Base-by-base conservation (phyloP, 92 coral and sea anemone species). In the Parazoanthus atlanticus region DNA sequence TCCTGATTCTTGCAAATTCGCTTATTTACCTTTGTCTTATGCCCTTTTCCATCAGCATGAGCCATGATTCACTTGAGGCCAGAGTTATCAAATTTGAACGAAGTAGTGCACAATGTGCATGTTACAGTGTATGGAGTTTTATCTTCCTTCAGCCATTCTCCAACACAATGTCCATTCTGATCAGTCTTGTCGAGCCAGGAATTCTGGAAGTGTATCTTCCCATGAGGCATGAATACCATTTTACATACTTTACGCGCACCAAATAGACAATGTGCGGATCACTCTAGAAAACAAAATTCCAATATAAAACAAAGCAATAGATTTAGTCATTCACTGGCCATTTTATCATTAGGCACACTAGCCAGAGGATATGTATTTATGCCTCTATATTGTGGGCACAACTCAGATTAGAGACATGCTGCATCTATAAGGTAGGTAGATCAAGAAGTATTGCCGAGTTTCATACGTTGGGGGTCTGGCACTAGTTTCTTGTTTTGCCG, bases 121-220 rank as follows among this genome's bases (percentile, higher is more conserved):
- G 87, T 81, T 74, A 88, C 90, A 80, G 90, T 88, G 90, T 66
- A 72, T 88, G 80, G 86, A 43, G 90, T 43, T 79, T 41, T 67
- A 88, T 88, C 90, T 88, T 88, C 86, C 84, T 88, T 80, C 90
- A 80, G 71, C 80, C 78, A 58, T 49, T 88, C 77, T 69, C 90
- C 49, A 88, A 79, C 66, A 79, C 58, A 72, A 88, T 79, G 90
- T 79, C 86, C 86, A 66, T 79, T 79, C 25, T 30, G 33, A 79
- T 88, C 86, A 47, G 88, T 86, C 43, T 77, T 88, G 78, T 70
- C 84, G 10, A 88, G 65, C 76, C 78, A 78, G 40, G 77, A 40
- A 5, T 76, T 87, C 76, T 87, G 75, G 33, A 87, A 88, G 19
- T 77, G 89, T 86, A 8, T 72, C 84, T 86, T 58, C 75, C 84